Evolutionary conservation across 2,888 invertebrate species (phyloP), one percentile per base, ranked within the genome.

Genomic region (Fragum sueziense): DNA sequence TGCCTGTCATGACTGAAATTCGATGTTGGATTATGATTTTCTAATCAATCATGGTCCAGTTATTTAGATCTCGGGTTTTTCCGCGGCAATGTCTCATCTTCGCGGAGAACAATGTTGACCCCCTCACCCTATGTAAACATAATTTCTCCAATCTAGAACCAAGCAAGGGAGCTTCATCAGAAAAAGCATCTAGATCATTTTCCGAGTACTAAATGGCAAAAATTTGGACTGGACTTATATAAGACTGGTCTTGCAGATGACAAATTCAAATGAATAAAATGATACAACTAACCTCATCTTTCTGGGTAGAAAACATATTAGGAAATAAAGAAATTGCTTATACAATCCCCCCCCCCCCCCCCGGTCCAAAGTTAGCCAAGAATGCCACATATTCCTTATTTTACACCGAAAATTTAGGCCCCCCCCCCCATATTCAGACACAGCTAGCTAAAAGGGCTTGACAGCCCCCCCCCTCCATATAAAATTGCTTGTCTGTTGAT

Each of bases 11-110:
- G 65, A 41, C 7, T 17, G 65, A 41, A 65, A 65, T 41, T 65
- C 34, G n/a, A 41, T 65, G 41, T 22, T 37, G 65, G 34, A 65
- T 65, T 65, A 65, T 65, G 65, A 65, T 65, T 65, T 65, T 65
- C 65, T 65, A 65, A 65, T 65, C 65, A 65, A 65, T 65, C 65
- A 65, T 65, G 65, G 65, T 3, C 65, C 34, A 37, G 65, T 65
- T 65, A 65, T 65, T 65, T 65, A 65, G 41, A 65, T 65, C 34
- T 41, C n/a, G 17, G 25, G 41, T 41, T 65, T 61, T 41, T 27
- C 41, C 41, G 9, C 27, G n/a, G 25, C 41, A 65, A 65, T 65
- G 34, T 47, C 41, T 34, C 65, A 65, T 65, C 34, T 65, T 34
- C 41, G 27, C 34, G 27, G 9, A 41, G 27, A 20, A 37, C 41